A percentile compares a stretch with the other conserved stretches of the same genome.
These are phyloP conservation scores for Rousettus leschenaultii DNA, from an alignment of 2,113 vertebrate species.

Conservation along the genomic window DNA sequence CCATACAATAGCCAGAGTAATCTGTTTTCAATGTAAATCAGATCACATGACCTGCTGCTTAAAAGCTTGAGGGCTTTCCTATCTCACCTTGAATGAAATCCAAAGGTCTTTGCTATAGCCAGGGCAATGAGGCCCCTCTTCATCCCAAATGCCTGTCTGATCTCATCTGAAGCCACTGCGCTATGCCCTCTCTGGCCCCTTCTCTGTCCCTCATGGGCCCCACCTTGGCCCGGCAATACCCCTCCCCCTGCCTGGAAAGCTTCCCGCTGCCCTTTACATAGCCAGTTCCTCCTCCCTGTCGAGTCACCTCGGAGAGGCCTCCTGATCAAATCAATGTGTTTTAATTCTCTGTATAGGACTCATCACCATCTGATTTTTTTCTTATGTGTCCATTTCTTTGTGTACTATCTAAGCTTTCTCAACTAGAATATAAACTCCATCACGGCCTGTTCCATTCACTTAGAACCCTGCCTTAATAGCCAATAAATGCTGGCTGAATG, in stretches of 20 bases:
- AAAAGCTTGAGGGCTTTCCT: neutral
- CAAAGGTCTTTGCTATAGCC: neutral
- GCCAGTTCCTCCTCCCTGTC: neutral
- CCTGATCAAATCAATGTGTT: neutral
- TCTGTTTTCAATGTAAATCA: neutral
- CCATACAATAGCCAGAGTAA: neutral
- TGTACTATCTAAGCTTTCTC: neutral
- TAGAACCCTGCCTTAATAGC: neutral
- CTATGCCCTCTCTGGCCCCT: neutral
- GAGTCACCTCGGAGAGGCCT: neutral
- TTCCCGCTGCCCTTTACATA: neutral
- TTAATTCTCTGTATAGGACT: neutral
- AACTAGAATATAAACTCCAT: neutral
- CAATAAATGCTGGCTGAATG: neutral
- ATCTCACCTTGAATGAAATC: neutral
- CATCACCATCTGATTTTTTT: neutral
- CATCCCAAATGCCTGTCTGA: neutral
- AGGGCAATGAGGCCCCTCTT: neutral
- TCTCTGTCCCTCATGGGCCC: neutral
- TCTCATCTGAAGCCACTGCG: neutral
- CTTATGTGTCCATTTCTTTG: neutral
- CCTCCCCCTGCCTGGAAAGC: neutral
- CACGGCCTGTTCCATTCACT: neutral
- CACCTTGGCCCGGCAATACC: neutral
- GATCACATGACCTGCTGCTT: neutral